Conservation (phyloP, 2,888 invertebrate species). For the Chloroclystis v-ata region DNA sequence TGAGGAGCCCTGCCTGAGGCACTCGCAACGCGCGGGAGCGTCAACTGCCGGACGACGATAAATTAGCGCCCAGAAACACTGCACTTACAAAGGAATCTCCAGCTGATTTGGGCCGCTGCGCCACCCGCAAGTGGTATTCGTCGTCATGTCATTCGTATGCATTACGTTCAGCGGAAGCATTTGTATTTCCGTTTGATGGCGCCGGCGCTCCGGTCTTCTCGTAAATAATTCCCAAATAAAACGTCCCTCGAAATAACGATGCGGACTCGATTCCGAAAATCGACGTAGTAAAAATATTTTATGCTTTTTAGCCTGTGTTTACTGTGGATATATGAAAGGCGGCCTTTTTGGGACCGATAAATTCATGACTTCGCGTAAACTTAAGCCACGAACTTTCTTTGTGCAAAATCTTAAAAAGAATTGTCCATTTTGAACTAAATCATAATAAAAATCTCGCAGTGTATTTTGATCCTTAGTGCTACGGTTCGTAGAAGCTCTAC, state of each 20-base stretch:
- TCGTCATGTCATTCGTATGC: conserved; percentile 11
- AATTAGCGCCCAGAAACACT: too few relatives aligned
- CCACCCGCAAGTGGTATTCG: too few relatives aligned
- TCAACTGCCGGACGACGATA: too few relatives aligned
- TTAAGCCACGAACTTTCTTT: background rate
- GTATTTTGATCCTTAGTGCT: too few relatives aligned
- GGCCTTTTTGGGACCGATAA: background rate
- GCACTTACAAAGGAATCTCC: too few relatives aligned
- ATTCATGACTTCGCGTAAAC: conserved; percentile 1
- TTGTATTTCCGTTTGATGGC: conserved; percentile 16
- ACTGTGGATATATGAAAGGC: conserved; percentile 5
- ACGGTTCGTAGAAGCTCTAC: background rate
- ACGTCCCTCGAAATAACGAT: conserved; percentile 20
- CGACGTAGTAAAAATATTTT: conserved; percentile 29
- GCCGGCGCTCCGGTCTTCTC: conserved; percentile 12
- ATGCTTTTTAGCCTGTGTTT: conserved; percentile 20
- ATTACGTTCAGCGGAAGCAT: conserved; percentile 5
- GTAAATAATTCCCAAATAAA: conserved; percentile 29
- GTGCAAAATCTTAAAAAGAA: background rate
- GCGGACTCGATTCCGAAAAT: conserved; percentile 28
- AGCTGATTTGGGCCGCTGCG: too few relatives aligned
- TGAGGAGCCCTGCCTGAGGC: too few relatives aligned
- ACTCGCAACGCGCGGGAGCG: too few relatives aligned
- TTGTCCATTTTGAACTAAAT: too few relatives aligned
- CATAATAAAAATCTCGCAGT: too few relatives aligned